Evolutionary conservation across 2,888 invertebrate genomes (phyloP).

Genomic region (Noctua pronuba): DNA sequence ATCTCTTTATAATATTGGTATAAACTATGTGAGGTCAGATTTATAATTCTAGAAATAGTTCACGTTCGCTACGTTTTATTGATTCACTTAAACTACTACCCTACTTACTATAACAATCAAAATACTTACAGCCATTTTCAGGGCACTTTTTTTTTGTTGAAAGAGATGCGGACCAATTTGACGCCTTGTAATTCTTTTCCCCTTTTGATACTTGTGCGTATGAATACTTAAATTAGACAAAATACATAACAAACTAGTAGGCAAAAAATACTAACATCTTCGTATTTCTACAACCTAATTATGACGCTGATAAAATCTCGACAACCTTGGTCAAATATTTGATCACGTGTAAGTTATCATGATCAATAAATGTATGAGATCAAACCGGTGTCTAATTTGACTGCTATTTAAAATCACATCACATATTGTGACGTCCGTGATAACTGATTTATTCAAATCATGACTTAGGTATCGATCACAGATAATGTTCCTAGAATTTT

Average conservation of each 20-base stretch:
- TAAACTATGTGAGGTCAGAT: too few species aligned
- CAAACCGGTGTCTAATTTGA: not conserved
- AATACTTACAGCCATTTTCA: too few species aligned
- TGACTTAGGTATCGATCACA: not conserved
- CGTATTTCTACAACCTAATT: not conserved
- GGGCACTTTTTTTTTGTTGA: too few species aligned
- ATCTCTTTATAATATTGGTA: too few species aligned
- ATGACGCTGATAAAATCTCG: not conserved
- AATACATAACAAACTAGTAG: too few species aligned
- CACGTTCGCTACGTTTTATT: not conserved
- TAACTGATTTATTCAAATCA: not conserved
- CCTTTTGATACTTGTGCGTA: too few species aligned
- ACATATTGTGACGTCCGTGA: not conserved
- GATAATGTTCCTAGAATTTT: not conserved
- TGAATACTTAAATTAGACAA: too few species aligned
- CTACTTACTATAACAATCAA: not conserved
- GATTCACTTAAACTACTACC: too few species aligned
- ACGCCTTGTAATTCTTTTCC: too few species aligned
- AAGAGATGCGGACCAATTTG: too few species aligned
- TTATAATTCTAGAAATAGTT: too few species aligned
- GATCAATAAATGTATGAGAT: not conserved
- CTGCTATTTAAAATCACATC: conserved; percentile 1
- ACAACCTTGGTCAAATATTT: not conserved
- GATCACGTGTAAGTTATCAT: not conserved
- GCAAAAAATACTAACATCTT: too few species aligned